phyloP scores from a whole-genome alignment of 2,113 vertebrate genomes.

The Zonotrichia leucophrys region DNA sequence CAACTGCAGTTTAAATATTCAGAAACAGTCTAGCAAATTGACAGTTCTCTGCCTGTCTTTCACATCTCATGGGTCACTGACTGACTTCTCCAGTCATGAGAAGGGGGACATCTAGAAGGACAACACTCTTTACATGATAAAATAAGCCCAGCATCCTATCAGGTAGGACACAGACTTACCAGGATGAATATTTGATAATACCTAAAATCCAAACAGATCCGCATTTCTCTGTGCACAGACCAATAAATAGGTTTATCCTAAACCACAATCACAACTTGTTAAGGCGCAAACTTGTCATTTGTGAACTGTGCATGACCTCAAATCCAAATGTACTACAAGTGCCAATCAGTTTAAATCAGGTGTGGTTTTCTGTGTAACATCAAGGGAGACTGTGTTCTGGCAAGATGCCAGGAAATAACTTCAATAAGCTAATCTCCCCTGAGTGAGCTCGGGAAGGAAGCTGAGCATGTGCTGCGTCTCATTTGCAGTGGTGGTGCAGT shows the following conservation, averaged over 20 bases:
- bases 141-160: background rate
- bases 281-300: background rate
- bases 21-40: background rate
- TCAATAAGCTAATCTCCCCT: background rate
- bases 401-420: constrained; percentile 13
- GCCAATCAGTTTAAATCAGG: background rate
- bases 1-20: constrained; percentile 2
- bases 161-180: background rate
- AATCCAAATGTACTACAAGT: background rate
- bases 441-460: background rate
- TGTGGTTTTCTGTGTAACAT: background rate
- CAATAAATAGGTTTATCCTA: background rate
- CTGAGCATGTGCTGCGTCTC: background rate
- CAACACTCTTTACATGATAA: background rate
- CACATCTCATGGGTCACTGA: background rate
- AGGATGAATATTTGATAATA: background rate
- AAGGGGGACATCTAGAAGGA: background rate
- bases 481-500: background rate
- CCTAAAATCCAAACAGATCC: background rate
- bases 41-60: background rate
- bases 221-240: background rate
- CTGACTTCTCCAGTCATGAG: background rate
- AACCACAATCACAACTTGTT: background rate
- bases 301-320: background rate
- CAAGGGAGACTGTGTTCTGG: background rate